These are phyloP conservation scores for Lasius fuliginosus DNA, from an alignment of 2,888 invertebrate genomes.

Conservation along the genomic window DNA sequence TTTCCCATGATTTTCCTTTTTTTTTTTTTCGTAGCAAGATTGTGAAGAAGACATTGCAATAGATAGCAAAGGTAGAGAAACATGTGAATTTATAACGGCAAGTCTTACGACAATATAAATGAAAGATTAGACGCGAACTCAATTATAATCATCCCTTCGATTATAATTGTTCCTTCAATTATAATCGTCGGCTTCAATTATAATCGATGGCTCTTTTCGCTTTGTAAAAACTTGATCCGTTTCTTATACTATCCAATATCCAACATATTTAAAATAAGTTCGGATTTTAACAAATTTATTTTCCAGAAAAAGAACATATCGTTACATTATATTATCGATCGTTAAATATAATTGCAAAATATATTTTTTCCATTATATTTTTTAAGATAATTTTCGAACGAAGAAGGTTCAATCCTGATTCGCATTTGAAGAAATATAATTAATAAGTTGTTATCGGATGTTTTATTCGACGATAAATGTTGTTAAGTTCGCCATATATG, in stretches of 20 bases:
- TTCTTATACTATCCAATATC: neutral
- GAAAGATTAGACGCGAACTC: neutral
- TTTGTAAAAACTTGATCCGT: neutral
- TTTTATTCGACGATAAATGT: neutral
- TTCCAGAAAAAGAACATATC: neutral
- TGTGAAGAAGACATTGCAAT: neutral
- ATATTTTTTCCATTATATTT: neutral
- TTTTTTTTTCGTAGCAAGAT: neutral
- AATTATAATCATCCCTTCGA: conserved; percentile 4
- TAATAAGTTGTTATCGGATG: neutral
- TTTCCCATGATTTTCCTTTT: neutral
- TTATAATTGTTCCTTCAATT: neutral
- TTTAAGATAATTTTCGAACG: neutral
- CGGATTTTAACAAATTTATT: neutral
- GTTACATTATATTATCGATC: neutral
- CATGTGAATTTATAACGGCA: neutral
- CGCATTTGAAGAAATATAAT: neutral
- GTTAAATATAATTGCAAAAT: neutral
- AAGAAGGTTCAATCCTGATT: neutral
- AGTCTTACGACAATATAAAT: neutral
- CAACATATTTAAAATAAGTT: neutral
- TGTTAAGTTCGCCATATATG: neutral
- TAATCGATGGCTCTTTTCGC: neutral
- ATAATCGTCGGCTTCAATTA: neutral
- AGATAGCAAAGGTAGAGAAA: neutral